Evolutionary conservation across 1,140 invertebrate genomes (phyloP).

Genomic region (Ceratina australensis): DNA sequence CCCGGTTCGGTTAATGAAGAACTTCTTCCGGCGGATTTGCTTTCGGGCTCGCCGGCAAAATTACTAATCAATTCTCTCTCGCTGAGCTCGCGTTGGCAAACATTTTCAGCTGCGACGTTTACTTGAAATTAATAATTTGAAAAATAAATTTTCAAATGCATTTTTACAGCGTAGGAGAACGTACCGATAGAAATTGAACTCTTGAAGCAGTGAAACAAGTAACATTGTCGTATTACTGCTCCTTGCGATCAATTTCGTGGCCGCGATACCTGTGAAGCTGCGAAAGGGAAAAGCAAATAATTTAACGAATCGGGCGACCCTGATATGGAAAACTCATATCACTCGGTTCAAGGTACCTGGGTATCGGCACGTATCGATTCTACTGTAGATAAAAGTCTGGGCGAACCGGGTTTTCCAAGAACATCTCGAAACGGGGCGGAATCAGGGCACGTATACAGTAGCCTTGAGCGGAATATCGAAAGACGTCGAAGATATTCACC

Average conservation of each 20-base stretch:
- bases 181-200: too few species aligned
- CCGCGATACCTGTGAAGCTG: not conserved
- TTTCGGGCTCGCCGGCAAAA: constrained; percentile 15
- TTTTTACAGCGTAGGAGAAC: too few species aligned
- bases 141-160: too few species aligned
- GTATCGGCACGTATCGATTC: constrained; percentile 31
- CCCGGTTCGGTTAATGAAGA: constrained; percentile 28
- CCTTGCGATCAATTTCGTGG: not conserved
- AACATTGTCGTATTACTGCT: not conserved
- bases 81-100: not conserved
- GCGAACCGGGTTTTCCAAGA: constrained; percentile 16
- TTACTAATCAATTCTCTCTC: constrained; percentile 31
- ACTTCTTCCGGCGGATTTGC: constrained; percentile 10
- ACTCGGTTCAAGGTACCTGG: constrained; percentile 31
- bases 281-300: constrained; percentile 32
- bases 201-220: too few species aligned
- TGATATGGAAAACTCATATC: constrained; percentile 47
- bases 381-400: constrained; percentile 44
- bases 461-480: constrained; percentile 49
- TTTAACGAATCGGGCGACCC: constrained; percentile 32
- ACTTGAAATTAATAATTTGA: too few species aligned
- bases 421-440: constrained; percentile 38
- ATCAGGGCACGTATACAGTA: constrained; percentile 51
- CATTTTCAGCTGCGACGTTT: too few species aligned
- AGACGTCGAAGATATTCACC: constrained; percentile 44